phyloP scores from a whole-genome alignment of 2,888 invertebrate genomes.

The Colletes collaris region DNA sequence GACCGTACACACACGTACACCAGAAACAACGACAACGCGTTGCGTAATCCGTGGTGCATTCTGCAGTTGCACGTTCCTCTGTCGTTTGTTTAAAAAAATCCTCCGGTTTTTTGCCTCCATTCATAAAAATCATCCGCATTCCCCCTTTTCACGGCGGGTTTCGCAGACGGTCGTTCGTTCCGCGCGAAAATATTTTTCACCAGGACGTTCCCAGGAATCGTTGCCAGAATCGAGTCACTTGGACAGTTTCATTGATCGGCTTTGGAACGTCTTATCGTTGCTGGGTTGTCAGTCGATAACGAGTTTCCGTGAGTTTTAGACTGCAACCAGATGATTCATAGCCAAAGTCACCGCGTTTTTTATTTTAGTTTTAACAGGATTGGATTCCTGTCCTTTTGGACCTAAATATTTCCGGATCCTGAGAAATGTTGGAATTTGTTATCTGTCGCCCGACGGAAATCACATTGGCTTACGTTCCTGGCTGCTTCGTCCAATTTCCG shows the following conservation, averaged over 20 bases:
- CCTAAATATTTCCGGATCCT: not conserved
- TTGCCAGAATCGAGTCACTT: not conserved
- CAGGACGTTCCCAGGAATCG: not conserved
- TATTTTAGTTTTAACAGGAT: not conserved
- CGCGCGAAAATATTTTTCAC: not conserved
- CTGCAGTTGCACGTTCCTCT: not conserved
- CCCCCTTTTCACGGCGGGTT: not conserved
- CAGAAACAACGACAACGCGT: slow-evolving; percentile 38
- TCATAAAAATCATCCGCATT: not conserved
- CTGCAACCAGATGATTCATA: slow-evolving; percentile 38
- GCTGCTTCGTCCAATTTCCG: not conserved
- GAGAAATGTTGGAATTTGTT: not conserved
- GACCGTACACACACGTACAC: slow-evolving; percentile 5
- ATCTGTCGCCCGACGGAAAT: not conserved
- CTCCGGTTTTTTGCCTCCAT: slow-evolving; percentile 2
- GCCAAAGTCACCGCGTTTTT: not conserved
- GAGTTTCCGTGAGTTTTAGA: slow-evolving; percentile 31
- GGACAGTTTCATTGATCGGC: slow-evolving; percentile 42
- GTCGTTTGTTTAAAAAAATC: slow-evolving; percentile 14
- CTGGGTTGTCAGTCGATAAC: slow-evolving; percentile 49
- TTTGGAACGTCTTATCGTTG: slow-evolving; percentile 47
- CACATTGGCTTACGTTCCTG: not conserved
- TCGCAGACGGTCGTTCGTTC: not conserved
- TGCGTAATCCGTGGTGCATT: slow-evolving; percentile 49
- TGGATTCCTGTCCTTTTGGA: not conserved